Evolutionary conservation across 2,113 vertebrate species (phyloP).

Genomic region (Tetrao urogallus): DNA sequence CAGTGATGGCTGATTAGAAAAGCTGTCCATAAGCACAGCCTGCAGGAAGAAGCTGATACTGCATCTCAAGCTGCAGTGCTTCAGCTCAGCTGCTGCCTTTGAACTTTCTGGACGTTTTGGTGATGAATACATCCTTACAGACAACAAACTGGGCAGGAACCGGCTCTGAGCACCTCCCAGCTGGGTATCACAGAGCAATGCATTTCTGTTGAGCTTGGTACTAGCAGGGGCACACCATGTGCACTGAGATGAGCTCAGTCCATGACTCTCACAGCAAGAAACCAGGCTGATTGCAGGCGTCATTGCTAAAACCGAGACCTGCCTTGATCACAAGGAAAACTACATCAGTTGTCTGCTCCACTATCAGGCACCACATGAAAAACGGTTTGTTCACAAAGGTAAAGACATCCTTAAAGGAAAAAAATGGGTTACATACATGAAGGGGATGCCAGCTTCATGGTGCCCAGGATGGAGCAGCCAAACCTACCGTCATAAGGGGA

Average conservation of each 20-base stretch:
- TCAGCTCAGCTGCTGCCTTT: accelerated
- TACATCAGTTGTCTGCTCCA: neutral
- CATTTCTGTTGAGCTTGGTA: neutral
- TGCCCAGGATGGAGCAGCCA: accelerated
- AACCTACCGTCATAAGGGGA: accelerated
- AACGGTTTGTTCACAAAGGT: accelerated
- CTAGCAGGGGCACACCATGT: neutral
- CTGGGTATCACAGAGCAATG: neutral
- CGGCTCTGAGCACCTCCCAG: neutral
- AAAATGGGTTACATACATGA: accelerated
- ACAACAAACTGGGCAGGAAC: neutral
- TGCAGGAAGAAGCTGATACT: neutral
- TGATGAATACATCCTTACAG: neutral
- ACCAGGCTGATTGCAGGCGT: neutral
- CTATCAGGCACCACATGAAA: neutral
- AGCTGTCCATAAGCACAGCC: conserved; percentile 50
- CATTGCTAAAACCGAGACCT: neutral
- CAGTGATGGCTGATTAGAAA: neutral
- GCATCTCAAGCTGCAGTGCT: neutral
- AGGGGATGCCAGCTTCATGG: accelerated
- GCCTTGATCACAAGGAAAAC: neutral
- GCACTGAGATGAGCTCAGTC: neutral
- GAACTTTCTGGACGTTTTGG: neutral
- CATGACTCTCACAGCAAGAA: too few relatives aligned
- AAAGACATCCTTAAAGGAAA: neutral